These are phyloP conservation scores for Cosmopolites sordidus DNA, from an alignment of 2,888 invertebrate genomes.

Conservation along the genomic window DNA sequence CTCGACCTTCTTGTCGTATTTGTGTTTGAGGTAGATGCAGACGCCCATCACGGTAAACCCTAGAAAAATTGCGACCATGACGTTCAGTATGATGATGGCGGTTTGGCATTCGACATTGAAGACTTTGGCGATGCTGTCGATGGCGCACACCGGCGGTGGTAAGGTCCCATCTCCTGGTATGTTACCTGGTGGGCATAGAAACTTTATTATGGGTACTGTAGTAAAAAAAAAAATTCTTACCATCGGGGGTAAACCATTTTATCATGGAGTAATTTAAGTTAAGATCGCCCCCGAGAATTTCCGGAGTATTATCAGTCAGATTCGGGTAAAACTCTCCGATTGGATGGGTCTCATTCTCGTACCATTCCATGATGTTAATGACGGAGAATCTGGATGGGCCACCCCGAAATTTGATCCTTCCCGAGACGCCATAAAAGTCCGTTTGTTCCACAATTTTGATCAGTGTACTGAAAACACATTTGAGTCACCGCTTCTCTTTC, in stretches of 20 bases:
- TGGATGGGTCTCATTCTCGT: conserved; percentile 48
- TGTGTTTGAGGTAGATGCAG: conserved; percentile 60
- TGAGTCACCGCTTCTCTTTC: too few relatives aligned
- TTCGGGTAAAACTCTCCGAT: conserved; percentile 60
- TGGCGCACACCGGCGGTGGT: conserved; percentile 59
- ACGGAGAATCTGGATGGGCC: conserved; percentile 64
- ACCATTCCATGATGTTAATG: conserved; percentile 60
- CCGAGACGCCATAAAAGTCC: conserved; percentile 71
- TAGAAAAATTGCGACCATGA: conserved; percentile 57
- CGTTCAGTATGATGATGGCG: conserved; percentile 63
- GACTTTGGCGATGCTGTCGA: conserved; percentile 63
- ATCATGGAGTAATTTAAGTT: conserved; percentile 55
- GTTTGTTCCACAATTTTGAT: conserved; percentile 61
- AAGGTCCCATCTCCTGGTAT: conserved; percentile 66
- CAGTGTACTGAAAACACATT: conserved; percentile 50
- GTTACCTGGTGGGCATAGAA: conserved; percentile 22
- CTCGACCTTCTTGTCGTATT: conserved; percentile 65
- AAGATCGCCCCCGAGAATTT: conserved; percentile 53
- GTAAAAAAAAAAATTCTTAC: conserved; percentile 33
- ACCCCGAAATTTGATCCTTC: conserved; percentile 63
- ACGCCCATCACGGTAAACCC: conserved; percentile 51
- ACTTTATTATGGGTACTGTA: too few relatives aligned
- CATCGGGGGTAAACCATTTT: conserved; percentile 61
- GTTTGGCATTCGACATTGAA: conserved; percentile 69
- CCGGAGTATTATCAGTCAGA: conserved; percentile 47